These are phyloP conservation scores for Tenebrosternarchus preto DNA, from an alignment of 2,113 vertebrate genomes.

Conservation along the genomic window DNA sequence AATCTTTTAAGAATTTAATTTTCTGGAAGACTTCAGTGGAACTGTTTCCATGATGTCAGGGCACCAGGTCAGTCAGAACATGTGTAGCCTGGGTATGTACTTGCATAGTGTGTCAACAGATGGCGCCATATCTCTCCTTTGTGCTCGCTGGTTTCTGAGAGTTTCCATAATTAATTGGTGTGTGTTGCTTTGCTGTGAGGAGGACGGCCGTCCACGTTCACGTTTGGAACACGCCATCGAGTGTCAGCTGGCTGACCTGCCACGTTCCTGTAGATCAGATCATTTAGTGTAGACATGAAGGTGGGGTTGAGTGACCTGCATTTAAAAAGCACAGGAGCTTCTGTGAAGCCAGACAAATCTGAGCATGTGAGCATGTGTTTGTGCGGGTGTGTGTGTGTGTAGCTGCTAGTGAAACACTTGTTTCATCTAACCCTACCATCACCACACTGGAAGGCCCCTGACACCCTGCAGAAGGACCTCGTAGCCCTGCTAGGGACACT, in stretches of 20 bases:
- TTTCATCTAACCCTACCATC: too few species aligned
- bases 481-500: too few species aligned
- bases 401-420: too few species aligned
- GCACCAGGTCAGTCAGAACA: too few species aligned
- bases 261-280: neutral
- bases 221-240: neutral
- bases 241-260: neutral
- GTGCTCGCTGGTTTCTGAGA: neutral
- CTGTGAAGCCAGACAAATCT: neutral
- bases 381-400: too few species aligned
- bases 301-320: neutral
- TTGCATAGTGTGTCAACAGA: conserved; percentile 57
- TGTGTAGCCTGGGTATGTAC: neutral
- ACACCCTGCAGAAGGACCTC: too few species aligned
- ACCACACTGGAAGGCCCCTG: too few species aligned
- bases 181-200: neutral
- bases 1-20: too few species aligned
- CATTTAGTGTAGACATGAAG: neutral
- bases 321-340: neutral
- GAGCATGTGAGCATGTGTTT: neutral
- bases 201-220: too few species aligned
- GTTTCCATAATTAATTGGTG: neutral
- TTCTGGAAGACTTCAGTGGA: too few species aligned
- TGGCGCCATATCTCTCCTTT: conserved; percentile 46
- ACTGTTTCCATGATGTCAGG: too few species aligned